A percentile compares a stretch with the other conserved stretches of the same genome.
Evolutionary conservation across 2,113 vertebrate species (phyloP).

Genomic region (Tapirus terrestris): DNA sequence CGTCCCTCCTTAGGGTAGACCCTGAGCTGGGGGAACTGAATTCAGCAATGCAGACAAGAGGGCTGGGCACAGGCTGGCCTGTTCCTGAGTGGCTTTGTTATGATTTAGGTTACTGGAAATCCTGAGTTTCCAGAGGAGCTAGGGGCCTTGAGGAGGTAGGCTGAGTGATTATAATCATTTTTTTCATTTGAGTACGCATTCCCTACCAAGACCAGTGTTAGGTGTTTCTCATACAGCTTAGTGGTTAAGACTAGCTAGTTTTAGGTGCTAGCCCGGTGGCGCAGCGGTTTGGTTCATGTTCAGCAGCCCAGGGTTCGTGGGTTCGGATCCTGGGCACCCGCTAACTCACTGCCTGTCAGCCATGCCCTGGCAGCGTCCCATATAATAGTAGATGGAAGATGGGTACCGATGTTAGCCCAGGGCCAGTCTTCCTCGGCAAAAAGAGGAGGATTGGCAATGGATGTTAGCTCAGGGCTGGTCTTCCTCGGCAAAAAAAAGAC

Average conservation of each 20-base stretch:
- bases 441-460: too few relatives aligned
- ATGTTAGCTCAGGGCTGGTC: too few relatives aligned
- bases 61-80: background rate
- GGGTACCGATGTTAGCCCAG: too few relatives aligned
- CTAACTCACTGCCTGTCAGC: too few relatives aligned
- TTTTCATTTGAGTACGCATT: background rate
- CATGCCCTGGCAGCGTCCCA: too few relatives aligned
- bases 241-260: background rate
- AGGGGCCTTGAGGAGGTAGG: background rate
- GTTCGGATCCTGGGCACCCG: too few relatives aligned
- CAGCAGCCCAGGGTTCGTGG: too few relatives aligned
- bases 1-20: background rate
- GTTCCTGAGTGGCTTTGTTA: background rate
- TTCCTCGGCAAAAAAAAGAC: too few relatives aligned
- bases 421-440: too few relatives aligned
- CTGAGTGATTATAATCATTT: constrained; percentile 46
- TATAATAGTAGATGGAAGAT: too few relatives aligned
- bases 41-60: constrained; percentile 7
- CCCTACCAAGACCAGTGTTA: background rate
- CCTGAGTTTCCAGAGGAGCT: background rate
- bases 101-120: background rate
- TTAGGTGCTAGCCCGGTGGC: too few relatives aligned
- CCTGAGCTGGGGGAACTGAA: constrained; percentile 1
- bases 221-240: constrained; percentile 7
- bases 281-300: too few relatives aligned